Conservation (phyloP, 2,888 invertebrate genomes). For the Diadromus collaris region DNA sequence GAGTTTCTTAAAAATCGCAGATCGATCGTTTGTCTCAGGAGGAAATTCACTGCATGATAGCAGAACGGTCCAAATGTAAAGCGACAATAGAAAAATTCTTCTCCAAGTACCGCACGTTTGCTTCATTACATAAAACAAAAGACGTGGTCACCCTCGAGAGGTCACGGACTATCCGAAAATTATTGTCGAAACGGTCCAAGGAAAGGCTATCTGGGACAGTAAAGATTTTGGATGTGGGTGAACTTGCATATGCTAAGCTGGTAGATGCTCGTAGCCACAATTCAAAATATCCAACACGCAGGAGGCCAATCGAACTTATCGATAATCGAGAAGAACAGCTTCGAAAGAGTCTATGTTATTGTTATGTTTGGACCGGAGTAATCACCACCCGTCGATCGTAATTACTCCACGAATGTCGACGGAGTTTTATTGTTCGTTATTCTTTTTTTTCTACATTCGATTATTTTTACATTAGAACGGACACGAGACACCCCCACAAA, state of each 20-base stretch:
- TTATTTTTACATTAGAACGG: constrained; percentile 47
- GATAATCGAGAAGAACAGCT: background rate
- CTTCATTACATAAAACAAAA: background rate
- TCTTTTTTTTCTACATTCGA: constrained; percentile 1
- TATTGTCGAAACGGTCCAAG: background rate
- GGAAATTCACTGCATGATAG: constrained; percentile 69
- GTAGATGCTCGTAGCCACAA: constrained; percentile 6
- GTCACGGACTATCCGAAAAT: background rate
- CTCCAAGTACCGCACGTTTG: background rate
- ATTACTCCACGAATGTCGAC: constrained; percentile 59
- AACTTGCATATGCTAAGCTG: background rate
- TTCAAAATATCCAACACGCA: background rate
- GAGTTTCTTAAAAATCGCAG: constrained; percentile 30
- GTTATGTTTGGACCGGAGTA: constrained; percentile 60
- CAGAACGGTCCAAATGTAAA: constrained; percentile 61
- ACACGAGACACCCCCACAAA: constrained; percentile 39
- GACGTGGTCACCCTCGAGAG: background rate
- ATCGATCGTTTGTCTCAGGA: constrained; percentile 32
- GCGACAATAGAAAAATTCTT: background rate
- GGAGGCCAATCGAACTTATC: background rate
- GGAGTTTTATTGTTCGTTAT: constrained; percentile 30
- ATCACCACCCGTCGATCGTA: constrained; percentile 65
- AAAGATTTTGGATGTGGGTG: background rate
- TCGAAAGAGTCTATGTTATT: constrained; percentile 32
- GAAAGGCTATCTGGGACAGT: background rate